Evolutionary conservation across 2,888 invertebrate species (phyloP).

Genomic region (Dugesia japonica): DNA sequence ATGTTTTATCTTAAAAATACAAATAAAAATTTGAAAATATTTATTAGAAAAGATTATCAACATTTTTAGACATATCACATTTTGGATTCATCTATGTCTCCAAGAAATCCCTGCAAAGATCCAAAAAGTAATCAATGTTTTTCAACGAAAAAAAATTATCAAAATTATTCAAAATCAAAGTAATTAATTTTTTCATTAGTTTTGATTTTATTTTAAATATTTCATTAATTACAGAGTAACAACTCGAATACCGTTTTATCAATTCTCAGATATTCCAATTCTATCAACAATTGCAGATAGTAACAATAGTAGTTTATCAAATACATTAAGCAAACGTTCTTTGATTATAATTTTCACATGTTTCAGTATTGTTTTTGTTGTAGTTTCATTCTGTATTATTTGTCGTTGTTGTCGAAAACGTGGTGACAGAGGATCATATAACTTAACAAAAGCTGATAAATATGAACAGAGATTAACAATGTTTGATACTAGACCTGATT

Average conservation of each 20-base stretch:
- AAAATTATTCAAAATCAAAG: neutral
- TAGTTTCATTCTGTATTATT: neutral
- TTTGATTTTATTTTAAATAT: no score
- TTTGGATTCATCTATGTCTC: neutral
- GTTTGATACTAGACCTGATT: neutral
- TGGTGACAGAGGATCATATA: neutral
- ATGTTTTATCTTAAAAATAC: no score
- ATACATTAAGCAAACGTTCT: neutral
- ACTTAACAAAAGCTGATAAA: slow-evolving; percentile 3
- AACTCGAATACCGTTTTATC: neutral
- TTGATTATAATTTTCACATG: neutral
- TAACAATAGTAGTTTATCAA: neutral
- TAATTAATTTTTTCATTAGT: no score
- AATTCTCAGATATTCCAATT: neutral
- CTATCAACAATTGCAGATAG: neutral
- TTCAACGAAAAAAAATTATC: neutral
- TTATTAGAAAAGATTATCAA: no score
- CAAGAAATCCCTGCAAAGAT: neutral
- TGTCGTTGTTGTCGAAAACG: neutral
- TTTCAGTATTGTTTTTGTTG: slow-evolving; percentile 5
- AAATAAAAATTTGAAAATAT: no score
- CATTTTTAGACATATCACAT: neutral
- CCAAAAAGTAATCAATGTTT: neutral
- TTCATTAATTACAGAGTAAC: neutral
- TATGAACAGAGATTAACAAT: neutral